Evolutionary conservation across 1,140 invertebrate genomes (phyloP).

Genomic region (Aphis gossypii): DNA sequence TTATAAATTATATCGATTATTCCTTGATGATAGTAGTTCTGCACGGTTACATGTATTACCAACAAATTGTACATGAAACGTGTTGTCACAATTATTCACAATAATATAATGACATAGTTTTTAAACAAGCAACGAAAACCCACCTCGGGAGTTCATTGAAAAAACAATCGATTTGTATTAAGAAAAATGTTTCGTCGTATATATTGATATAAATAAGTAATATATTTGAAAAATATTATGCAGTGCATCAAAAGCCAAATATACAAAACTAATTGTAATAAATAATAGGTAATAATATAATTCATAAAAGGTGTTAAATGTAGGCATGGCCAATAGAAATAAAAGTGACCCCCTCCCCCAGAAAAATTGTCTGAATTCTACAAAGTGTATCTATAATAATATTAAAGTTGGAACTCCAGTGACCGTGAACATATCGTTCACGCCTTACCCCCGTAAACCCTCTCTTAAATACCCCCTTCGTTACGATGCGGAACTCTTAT

Average conservation of each 20-base stretch:
- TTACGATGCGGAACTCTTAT: not conserved
- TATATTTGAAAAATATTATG: not conserved
- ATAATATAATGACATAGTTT: too few species aligned
- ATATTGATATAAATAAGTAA: too few species aligned
- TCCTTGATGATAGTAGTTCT: too few species aligned
- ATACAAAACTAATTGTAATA: not conserved
- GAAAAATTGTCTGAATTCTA: not conserved
- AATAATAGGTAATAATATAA: not conserved
- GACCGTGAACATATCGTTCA: not conserved
- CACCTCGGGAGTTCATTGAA: too few species aligned
- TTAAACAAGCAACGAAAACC: too few species aligned
- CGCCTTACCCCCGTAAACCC: not conserved
- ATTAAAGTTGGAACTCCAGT: not conserved
- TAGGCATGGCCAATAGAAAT: not conserved
- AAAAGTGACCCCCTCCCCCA: not conserved
- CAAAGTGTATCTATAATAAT: not conserved
- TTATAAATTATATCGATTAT: too few species aligned
- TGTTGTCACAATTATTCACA: too few species aligned
- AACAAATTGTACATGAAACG: too few species aligned
- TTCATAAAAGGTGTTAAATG: not conserved
- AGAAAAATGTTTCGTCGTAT: too few species aligned
- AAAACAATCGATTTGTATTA: too few species aligned
- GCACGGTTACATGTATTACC: too few species aligned
- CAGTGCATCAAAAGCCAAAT: not conserved
- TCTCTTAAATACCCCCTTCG: not conserved